Evolutionary conservation across 2,113 vertebrate species (phyloP).

Genomic region (Madoqua kirkii): DNA sequence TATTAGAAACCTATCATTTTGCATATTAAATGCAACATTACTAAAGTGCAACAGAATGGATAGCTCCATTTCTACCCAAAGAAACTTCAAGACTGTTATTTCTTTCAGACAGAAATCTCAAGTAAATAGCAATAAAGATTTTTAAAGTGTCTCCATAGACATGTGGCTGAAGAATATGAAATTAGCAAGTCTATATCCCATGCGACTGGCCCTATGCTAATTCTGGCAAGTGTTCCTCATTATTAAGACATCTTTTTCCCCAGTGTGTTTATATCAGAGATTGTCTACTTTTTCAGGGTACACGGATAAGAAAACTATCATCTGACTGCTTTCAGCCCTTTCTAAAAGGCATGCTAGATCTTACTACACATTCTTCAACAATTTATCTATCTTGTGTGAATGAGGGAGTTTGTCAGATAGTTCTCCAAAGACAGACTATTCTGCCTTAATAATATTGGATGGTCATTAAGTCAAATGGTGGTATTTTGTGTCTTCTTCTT

Average conservation of each 20-base stretch:
- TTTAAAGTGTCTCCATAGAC: conserved; percentile 57
- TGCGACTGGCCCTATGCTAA: conserved; percentile 46
- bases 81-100: conserved; percentile 69
- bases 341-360: conserved; percentile 26
- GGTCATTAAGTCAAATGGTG: background rate
- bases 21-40: conserved; percentile 77
- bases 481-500: conserved; percentile 21
- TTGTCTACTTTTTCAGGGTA: background rate
- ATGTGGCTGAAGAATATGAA: conserved; percentile 58
- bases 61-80: conserved; percentile 58
- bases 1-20: conserved; percentile 77
- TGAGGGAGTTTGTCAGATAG: background rate
- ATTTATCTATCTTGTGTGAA: background rate
- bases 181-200: conserved; percentile 45
- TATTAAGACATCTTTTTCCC: conserved; percentile 42
- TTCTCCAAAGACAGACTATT: background rate
- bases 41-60: conserved; percentile 75
- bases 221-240: conserved; percentile 58
- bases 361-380: background rate
- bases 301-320: background rate
- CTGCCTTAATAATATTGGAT: background rate
- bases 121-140: conserved; percentile 67
- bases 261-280: background rate
- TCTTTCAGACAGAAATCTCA: conserved; percentile 61
- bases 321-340: background rate